Conservation (phyloP, 2,888 invertebrate species). For the Luperina nickerlii region DNA sequence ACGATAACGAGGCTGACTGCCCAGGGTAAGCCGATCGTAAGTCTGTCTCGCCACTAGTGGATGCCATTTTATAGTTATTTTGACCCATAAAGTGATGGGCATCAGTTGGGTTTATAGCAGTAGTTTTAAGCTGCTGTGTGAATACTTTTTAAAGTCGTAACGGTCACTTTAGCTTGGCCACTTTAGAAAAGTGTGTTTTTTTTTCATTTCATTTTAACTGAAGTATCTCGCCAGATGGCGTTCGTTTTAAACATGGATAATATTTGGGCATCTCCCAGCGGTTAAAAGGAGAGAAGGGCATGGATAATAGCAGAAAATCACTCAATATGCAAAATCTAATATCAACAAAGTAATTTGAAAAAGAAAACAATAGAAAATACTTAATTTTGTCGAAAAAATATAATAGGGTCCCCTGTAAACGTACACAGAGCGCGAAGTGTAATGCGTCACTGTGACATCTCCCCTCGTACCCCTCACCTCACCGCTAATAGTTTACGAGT, state of each 20-base stretch:
- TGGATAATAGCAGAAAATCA: no score
- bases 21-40: background rate
- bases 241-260: background rate
- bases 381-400: no score
- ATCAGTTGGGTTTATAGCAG: background rate
- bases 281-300: background rate
- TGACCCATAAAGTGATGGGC: background rate
- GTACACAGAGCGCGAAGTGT: no score
- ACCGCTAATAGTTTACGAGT: no score
- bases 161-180: background rate
- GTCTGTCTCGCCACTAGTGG: background rate
- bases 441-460: no score
- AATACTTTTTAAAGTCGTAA: background rate
- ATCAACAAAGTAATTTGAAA: no score
- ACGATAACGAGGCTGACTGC: background rate
- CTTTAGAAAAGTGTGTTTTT: no score
- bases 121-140: background rate
- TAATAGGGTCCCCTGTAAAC: no score
- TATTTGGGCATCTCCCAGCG: background rate
- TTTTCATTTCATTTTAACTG: background rate
- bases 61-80: background rate
- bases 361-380: no score
- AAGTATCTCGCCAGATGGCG: background rate
- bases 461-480: no score
- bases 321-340: no score